Conservation (phyloP, 1,140 invertebrate genomes). For the Aphelenchoides avenae region DNA sequence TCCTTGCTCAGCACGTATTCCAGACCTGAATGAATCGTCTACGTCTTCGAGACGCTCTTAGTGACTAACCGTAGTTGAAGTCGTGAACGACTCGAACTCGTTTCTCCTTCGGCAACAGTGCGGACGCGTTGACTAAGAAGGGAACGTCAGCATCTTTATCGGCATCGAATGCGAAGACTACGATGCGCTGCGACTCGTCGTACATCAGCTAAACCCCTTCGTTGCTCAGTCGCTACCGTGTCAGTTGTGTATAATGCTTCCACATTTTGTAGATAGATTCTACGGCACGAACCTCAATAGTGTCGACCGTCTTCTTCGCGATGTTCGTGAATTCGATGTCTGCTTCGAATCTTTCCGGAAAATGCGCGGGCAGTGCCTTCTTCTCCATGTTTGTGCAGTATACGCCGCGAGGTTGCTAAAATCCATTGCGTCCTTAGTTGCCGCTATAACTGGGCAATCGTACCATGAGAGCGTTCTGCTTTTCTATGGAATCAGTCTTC, state of each 20-base stretch:
- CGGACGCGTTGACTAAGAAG: slow-evolving; percentile 5
- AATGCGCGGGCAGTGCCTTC: background rate
- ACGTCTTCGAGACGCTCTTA: background rate
- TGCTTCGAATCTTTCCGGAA: slow-evolving; percentile 22
- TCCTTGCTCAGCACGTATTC: slow-evolving; percentile 22
- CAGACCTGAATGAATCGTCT: slow-evolving; percentile 4
- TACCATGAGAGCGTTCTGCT: too few species aligned
- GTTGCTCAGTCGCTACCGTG: too few species aligned
- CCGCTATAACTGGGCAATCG: too few species aligned
- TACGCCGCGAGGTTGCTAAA: slow-evolving; percentile 13
- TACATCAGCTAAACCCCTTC: slow-evolving; percentile 26
- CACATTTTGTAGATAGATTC: too few species aligned
- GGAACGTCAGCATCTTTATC: slow-evolving; percentile 17
- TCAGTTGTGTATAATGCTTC: too few species aligned
- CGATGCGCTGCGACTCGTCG: slow-evolving; percentile 9
- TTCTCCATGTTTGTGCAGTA: slow-evolving; percentile 11
- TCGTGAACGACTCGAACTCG: slow-evolving; percentile 16
- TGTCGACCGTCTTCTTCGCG: slow-evolving; percentile 4
- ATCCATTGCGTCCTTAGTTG: too few species aligned
- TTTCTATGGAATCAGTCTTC: too few species aligned
- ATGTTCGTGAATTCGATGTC: slow-evolving; percentile 19
- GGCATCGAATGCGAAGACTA: slow-evolving; percentile 21
- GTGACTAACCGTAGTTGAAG: slow-evolving; percentile 18
- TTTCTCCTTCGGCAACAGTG: slow-evolving; percentile 11
- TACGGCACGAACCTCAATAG: too few species aligned